Percentiles rank a stretch among this genome's conserved stretches.
These are phyloP conservation scores for Bombyx mandarina DNA, from an alignment of 1,140 invertebrate genomes.

Conservation along the genomic window DNA sequence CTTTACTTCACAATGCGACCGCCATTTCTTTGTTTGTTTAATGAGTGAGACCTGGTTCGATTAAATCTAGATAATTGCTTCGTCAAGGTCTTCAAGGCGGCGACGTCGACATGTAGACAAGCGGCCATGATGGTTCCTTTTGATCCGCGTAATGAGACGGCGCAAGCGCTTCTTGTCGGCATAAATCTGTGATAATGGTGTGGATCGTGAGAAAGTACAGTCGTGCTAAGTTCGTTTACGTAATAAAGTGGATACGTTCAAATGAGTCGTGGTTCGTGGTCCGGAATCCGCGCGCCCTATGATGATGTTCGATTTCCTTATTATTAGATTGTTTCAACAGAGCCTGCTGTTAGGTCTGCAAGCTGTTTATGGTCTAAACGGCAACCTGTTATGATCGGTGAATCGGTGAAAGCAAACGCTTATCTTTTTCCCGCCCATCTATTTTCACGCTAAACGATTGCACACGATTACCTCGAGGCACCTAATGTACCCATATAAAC, in stretches of 20 bases:
- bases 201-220: conserved; percentile 46
- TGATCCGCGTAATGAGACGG: conserved; percentile 48
- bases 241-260: conserved; percentile 42
- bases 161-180: conserved; percentile 31
- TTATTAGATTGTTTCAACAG: conserved; percentile 4
- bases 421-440: no score
- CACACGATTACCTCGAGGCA: no score
- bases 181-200: conserved; percentile 46
- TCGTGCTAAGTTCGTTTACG: conserved; percentile 48
- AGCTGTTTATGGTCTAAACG: no score
- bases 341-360: no score
- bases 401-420: no score
- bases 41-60: conserved; percentile 29
- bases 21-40: conserved; percentile 34
- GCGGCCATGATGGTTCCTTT: conserved; percentile 29
- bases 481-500: no score
- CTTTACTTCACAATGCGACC: conserved; percentile 27
- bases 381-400: no score
- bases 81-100: conserved; percentile 31
- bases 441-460: no score
- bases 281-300: conserved; percentile 10
- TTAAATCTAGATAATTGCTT: conserved; percentile 42
- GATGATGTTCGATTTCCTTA: conserved; percentile 26
- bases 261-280: conserved; percentile 16
- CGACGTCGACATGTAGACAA: conserved; percentile 37